These are phyloP conservation scores for Monopterus albus DNA, from an alignment of 2,113 vertebrate genomes.

Conservation along the genomic window DNA sequence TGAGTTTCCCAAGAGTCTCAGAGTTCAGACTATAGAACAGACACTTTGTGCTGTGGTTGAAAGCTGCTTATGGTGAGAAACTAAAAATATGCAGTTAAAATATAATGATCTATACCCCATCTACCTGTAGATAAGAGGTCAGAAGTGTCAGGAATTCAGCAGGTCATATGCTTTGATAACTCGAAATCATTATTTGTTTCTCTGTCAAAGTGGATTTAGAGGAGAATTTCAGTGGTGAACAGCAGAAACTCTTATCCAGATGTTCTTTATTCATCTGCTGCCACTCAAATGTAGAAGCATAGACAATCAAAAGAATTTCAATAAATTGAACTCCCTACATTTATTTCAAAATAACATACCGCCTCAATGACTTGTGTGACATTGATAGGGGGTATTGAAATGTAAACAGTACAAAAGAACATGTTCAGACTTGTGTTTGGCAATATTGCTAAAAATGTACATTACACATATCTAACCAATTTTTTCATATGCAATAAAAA, in stretches of 20 bases:
- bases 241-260: neutral
- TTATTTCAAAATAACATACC: conserved; percentile 24
- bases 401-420: conserved; percentile 19
- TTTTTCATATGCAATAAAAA: neutral
- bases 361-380: neutral
- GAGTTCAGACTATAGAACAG: too few species aligned
- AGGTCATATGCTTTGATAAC: too few species aligned
- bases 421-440: conserved; percentile 2
- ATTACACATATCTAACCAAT: neutral
- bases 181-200: too few species aligned
- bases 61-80: too few species aligned
- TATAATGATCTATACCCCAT: too few species aligned
- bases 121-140: too few species aligned
- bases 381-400: neutral
- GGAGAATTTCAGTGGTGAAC: neutral
- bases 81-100: too few species aligned
- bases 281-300: too few species aligned
- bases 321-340: conserved; percentile 1
- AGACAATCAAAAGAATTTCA: neutral
- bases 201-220: too few species aligned
- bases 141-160: too few species aligned
- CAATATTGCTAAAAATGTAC: neutral
- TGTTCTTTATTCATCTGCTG: neutral
- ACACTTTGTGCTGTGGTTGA: too few species aligned
- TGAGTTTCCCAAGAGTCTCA: too few species aligned